Percentiles rank a stretch among this genome's conserved stretches.
phyloP scores from a whole-genome alignment of 1,140 invertebrate species.

The Atta cephalotes region DNA sequence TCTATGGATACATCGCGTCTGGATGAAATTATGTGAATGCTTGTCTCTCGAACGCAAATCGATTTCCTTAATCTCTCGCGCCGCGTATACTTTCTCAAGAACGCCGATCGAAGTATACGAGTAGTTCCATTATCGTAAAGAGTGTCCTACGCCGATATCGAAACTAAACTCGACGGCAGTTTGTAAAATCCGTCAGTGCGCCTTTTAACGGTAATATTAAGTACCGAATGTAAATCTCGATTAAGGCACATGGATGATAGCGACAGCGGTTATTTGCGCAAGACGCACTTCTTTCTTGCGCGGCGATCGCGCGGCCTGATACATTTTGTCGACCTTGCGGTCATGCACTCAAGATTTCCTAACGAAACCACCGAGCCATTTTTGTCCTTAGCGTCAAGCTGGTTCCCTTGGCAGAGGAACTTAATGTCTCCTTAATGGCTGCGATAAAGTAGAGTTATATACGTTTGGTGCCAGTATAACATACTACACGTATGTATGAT shows the following conservation, averaged over 20 bases:
- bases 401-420: constrained; percentile 71
- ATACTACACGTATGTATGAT: constrained; percentile 45
- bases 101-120: constrained; percentile 30
- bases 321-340: constrained; percentile 30
- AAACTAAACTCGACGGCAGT: constrained; percentile 49
- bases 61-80: constrained; percentile 49
- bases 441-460: constrained; percentile 75
- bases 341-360: constrained; percentile 45
- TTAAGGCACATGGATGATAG: constrained; percentile 41
- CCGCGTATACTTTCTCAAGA: constrained; percentile 11
- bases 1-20: neutral
- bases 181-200: constrained; percentile 57
- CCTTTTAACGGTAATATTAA: constrained; percentile 45
- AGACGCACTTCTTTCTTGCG: constrained; percentile 8
- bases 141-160: constrained; percentile 50
- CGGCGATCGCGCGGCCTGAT: constrained; percentile 23
- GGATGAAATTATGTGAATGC: constrained; percentile 43
- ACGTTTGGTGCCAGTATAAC: constrained; percentile 64
- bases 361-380: constrained; percentile 62
- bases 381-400: constrained; percentile 71
- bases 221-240: constrained; percentile 43
- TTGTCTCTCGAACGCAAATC: constrained; percentile 41
- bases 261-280: constrained; percentile 50
- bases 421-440: constrained; percentile 77
- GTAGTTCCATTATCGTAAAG: constrained; percentile 56